phyloP scores from a whole-genome alignment of 1,140 invertebrate species.

The Drosophila guanche region DNA sequence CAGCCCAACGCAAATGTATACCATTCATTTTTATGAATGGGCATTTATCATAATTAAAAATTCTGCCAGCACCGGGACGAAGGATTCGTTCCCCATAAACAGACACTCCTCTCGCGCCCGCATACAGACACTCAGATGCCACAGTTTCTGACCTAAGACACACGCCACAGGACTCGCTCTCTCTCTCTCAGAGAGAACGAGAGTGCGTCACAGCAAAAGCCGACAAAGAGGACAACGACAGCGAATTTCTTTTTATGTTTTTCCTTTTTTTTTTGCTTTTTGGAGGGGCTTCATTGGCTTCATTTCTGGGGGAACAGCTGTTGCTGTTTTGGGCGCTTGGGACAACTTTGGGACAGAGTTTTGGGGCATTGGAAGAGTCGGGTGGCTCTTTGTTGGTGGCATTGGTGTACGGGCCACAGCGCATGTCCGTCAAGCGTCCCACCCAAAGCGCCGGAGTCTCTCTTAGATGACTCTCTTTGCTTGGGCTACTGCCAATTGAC shows the following conservation, averaged over 20 bases:
- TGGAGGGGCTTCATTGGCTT: conserved; percentile 7
- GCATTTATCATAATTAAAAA: conserved; percentile 82
- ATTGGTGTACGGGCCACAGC: conserved; percentile 50
- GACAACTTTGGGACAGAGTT: conserved; percentile 48
- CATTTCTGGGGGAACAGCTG: conserved; percentile 38
- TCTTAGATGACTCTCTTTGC: conserved; percentile 29
- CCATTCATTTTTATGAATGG: conserved; percentile 74
- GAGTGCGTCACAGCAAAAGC: conserved; percentile 47
- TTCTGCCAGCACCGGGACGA: conserved; percentile 42
- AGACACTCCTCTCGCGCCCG: not conserved
- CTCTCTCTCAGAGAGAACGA: conserved; percentile 4
- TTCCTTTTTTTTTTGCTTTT: conserved; percentile 5
- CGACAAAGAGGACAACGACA: conserved; percentile 26
- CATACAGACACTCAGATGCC: conserved; percentile 24
- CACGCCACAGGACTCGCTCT: conserved; percentile 48
- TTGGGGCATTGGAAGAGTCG: conserved; percentile 42
- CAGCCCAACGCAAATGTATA: conserved; percentile 73
- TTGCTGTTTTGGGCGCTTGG: conserved; percentile 37
- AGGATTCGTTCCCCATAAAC: conserved; percentile 1
- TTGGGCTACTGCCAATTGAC: conserved; percentile 1
- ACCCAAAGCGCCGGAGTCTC: conserved; percentile 42
- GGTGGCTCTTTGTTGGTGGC: not conserved
- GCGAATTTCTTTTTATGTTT: too few species aligned
- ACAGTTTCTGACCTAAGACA: conserved; percentile 78
- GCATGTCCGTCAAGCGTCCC: conserved; percentile 55